Evolutionary conservation across 1,140 invertebrate species (phyloP).

Genomic region (Brachionus plicatilis): DNA sequence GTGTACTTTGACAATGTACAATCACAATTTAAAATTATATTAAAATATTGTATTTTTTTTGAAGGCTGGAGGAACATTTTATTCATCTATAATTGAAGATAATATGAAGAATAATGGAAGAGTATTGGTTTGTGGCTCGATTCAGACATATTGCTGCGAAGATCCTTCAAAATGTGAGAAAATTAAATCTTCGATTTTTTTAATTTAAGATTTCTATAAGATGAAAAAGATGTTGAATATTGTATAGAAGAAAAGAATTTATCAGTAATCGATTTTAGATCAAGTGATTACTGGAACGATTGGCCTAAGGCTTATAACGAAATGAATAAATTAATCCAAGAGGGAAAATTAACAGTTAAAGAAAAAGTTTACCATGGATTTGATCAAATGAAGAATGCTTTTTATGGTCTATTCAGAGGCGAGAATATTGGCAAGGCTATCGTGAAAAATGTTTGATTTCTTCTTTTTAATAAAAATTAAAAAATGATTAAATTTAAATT

Average conservation of each 20-base stretch:
- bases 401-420: conserved; percentile 61
- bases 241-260: conserved; percentile 43
- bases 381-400: conserved; percentile 62
- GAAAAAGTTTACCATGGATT: conserved; percentile 64
- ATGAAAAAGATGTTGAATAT: conserved; percentile 20
- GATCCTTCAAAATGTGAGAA: neutral
- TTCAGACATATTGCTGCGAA: conserved; percentile 42
- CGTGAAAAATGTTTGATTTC: conserved; percentile 52
- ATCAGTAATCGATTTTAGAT: conserved; percentile 42
- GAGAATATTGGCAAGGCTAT: conserved; percentile 63
- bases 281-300: conserved; percentile 45
- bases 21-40: neutral
- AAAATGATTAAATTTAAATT: neutral
- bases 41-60: neutral
- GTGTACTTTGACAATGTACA: conserved; percentile 70
- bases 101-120: conserved; percentile 43
- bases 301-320: conserved; percentile 60
- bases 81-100: conserved; percentile 27
- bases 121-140: conserved; percentile 43
- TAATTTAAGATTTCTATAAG: neutral
- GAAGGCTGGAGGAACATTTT: conserved; percentile 44
- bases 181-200: neutral
- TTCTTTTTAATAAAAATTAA: neutral
- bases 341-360: conserved; percentile 60
- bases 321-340: conserved; percentile 48